Conservation (phyloP, 2,888 invertebrate species). For the Malthinus seriepunctatus region DNA sequence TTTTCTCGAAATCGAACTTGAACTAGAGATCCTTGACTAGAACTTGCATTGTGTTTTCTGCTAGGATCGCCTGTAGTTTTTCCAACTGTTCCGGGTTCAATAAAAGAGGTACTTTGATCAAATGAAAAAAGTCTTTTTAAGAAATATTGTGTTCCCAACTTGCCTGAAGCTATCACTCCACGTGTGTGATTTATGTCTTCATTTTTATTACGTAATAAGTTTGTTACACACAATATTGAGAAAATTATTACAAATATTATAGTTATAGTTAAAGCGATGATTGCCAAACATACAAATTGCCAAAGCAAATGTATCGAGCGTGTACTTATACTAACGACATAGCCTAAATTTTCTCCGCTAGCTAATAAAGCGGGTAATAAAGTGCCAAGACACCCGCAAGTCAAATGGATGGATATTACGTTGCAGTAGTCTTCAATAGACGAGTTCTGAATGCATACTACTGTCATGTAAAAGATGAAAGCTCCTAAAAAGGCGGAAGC, state of each 20-base stretch:
- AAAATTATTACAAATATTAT: slow-evolving; percentile 19
- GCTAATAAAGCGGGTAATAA: slow-evolving; percentile 42
- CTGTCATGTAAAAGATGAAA: slow-evolving; percentile 41
- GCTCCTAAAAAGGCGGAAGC: slow-evolving; percentile 40
- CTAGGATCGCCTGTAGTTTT: slow-evolving; percentile 12
- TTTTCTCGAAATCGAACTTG: too few relatives aligned
- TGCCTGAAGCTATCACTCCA: slow-evolving; percentile 10
- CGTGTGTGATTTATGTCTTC: slow-evolving; percentile 31
- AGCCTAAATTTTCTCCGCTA: slow-evolving; percentile 18
- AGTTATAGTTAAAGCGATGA: slow-evolving; percentile 10
- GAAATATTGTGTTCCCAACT: slow-evolving; percentile 12
- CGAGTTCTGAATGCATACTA: slow-evolving; percentile 40
- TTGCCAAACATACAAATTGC: slow-evolving; percentile 22
- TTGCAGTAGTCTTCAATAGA: slow-evolving; percentile 53
- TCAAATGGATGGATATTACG: slow-evolving; percentile 44
- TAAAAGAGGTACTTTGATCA: slow-evolving; percentile 14
- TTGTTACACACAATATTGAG: slow-evolving; percentile 16
- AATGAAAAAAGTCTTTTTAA: slow-evolving; percentile 24
- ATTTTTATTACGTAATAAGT: slow-evolving; percentile 28
- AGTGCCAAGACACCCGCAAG: slow-evolving; percentile 45
- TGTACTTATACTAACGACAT: background rate
- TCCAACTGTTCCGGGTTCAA: slow-evolving; percentile 28
- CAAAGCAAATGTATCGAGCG: slow-evolving; percentile 23
- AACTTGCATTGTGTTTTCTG: too few relatives aligned
- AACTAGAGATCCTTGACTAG: too few relatives aligned